Evolutionary conservation across 2,797 vertebrate species (phyloP).

Genomic region (Chloroceryle amazona): DNA sequence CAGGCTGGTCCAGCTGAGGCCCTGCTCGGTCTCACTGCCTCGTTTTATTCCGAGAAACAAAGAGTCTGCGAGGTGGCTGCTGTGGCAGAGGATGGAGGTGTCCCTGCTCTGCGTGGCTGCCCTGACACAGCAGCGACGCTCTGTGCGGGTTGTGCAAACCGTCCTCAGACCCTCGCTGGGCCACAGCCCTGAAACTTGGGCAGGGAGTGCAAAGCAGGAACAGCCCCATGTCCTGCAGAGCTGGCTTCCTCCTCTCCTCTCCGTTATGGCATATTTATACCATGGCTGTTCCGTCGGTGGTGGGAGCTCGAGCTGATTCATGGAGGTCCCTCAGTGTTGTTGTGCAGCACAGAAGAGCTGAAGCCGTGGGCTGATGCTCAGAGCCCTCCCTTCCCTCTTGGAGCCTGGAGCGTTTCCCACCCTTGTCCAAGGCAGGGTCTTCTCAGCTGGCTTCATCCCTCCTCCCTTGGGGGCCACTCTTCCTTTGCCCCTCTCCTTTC

Average conservation of each 20-base stretch:
- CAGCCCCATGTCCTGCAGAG: not conserved
- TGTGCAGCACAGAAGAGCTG: not conserved
- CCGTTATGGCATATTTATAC: not conserved
- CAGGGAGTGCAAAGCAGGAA: not conserved
- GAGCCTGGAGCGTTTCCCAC: not conserved
- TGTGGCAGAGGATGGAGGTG: not conserved
- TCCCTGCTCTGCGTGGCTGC: accelerated
- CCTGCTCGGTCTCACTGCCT: not conserved
- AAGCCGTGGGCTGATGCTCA: not conserved
- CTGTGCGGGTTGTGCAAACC: not conserved
- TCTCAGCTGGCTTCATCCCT: constrained; percentile 3
- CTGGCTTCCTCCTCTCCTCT: constrained; percentile 39
- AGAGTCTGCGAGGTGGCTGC: not conserved
- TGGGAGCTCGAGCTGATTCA: not conserved
- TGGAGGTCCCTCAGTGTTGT: not conserved
- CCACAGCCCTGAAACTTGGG: not conserved
- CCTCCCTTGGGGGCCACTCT: not conserved
- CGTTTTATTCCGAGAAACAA: not conserved
- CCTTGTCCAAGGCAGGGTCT: constrained; percentile 3
- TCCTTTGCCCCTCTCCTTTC: constrained; percentile 36
- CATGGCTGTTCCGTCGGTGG: not conserved
- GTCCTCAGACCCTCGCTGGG: not conserved
- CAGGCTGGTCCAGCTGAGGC: not conserved
- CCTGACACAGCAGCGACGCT: not conserved
- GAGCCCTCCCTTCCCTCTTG: not conserved